Conservation (phyloP, 1,140 invertebrate species). For the Arctopsyche grandis region DNA sequence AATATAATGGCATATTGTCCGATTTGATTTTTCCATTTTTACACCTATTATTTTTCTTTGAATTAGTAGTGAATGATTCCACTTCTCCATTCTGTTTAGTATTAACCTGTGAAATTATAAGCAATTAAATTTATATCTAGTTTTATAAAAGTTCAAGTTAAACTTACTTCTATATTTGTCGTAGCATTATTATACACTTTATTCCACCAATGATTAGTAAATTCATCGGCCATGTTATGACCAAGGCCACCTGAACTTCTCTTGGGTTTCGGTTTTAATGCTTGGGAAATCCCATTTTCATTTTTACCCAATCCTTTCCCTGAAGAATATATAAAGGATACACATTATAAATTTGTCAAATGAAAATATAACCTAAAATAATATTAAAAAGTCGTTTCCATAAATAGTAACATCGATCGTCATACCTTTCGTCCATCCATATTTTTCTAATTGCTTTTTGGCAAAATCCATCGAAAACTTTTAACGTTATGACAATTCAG, state of each 20-base stretch:
- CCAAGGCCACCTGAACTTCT: conserved; percentile 82
- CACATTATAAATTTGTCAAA: not conserved
- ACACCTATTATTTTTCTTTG: not conserved
- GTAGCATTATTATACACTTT: conserved; percentile 78
- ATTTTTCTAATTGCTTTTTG: conserved; percentile 51
- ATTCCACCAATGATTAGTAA: conserved; percentile 86
- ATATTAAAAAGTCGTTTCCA: not conserved
- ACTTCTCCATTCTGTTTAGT: conserved; percentile 58
- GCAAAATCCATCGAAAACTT: conserved; percentile 47
- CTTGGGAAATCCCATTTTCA: conserved; percentile 77
- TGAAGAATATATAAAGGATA: conserved; percentile 56
- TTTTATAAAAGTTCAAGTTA: not conserved
- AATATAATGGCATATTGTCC: conserved; percentile 23
- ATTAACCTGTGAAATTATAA: conserved; percentile 38
- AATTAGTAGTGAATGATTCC: conserved; percentile 38
- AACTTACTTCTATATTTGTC: conserved; percentile 69
- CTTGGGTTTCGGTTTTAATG: conserved; percentile 81
- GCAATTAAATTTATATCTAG: not conserved
- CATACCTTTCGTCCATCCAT: conserved; percentile 50
- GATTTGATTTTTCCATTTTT: conserved; percentile 11
- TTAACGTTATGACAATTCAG: too few relatives aligned
- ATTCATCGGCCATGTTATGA: conserved; percentile 75
- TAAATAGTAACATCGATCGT: not conserved
- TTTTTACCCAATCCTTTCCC: conserved; percentile 84
- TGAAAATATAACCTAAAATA: conserved; percentile 8